These are phyloP conservation scores for Drosophila formosana DNA, from an alignment of 2,888 invertebrate genomes.

Conservation along the genomic window DNA sequence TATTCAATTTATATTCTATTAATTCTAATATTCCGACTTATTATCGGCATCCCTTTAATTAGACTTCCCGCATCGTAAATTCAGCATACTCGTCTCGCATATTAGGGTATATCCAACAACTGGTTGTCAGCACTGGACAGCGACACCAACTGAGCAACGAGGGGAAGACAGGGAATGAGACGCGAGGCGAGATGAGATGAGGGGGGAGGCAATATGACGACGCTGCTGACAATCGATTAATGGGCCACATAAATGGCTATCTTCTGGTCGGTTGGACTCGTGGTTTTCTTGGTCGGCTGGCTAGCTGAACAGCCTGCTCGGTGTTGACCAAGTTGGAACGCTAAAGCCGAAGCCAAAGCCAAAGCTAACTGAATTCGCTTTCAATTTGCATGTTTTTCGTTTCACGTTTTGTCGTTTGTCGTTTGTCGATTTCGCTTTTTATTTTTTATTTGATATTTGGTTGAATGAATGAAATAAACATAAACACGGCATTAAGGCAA, in stretches of 20 bases:
- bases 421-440: constrained; percentile 51
- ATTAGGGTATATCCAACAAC: constrained; percentile 44
- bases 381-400: constrained; percentile 72
- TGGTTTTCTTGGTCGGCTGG: constrained; percentile 20
- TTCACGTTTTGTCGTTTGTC: constrained; percentile 16
- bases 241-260: constrained; percentile 78
- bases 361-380: constrained; percentile 65
- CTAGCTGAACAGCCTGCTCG: constrained; percentile 18
- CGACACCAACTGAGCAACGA: constrained; percentile 27
- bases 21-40: too few species aligned
- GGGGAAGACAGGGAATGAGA: not conserved
- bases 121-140: constrained; percentile 54
- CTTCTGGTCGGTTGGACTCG: constrained; percentile 65
- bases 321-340: constrained; percentile 5
- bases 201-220: constrained; percentile 54
- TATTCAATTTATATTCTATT: too few species aligned
- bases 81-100: not conserved
- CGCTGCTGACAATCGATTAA: constrained; percentile 76
- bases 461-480: constrained; percentile 67
- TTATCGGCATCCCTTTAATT: not conserved
- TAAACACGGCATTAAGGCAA: constrained; percentile 39
- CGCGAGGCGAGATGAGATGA: not conserved
- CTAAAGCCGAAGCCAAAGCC: not conserved
- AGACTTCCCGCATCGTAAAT: not conserved
- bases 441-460: constrained; percentile 36